Base-by-base conservation (phyloP, 2,888 invertebrate species). In the Cataglyphis livida region DNA sequence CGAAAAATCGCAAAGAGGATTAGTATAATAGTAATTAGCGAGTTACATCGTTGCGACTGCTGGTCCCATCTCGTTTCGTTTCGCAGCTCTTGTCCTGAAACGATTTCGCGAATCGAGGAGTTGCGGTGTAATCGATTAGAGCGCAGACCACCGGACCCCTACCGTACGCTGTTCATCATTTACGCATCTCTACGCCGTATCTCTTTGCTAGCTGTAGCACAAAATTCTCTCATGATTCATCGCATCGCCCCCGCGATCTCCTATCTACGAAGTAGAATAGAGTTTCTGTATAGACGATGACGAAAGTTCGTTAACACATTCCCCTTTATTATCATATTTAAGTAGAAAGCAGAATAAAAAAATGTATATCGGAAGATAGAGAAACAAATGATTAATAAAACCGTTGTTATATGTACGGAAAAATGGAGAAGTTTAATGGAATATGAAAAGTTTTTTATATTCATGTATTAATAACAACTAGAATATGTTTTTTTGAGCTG, bases 21-120 rank as follows among this genome's bases (percentile, higher is more conserved):
- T 44, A 66, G 32, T 21, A 57, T 44, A 66, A n/a, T 21, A 57
- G 6, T 44, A n/a, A 57, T 73, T 79, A 73, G 51, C 84, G 84
- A 84, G 82, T 87, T 87, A 90, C 89, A 92, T 91, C 89, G 89
- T 91, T 92, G 91, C 92, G 93, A 93, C 94, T 94, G 94, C 94
- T 94, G 94, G 94, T 94, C 94, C 94, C 93, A 88, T 91, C 91
- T 91, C 93, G 92, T 92, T 93, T 94, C 93, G 93, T 93, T 93
- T 87, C 90, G 88, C 88, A 85, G 84, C 84, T 35, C 35, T 35
- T 84, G 87, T 88, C 83, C 89, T 83, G 87, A 88, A 59, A 83
- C 85, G 83, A 79, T n/a, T 85, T 87, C 41, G 78, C 61, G 62
- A 85, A 85, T 86, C 85, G 87, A 86, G 85, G 85, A 90, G 85